Evolutionary conservation across 2,113 vertebrate species (phyloP), one percentile per base, ranked within the genome.

Genomic region (Fregetta grallaria): DNA sequence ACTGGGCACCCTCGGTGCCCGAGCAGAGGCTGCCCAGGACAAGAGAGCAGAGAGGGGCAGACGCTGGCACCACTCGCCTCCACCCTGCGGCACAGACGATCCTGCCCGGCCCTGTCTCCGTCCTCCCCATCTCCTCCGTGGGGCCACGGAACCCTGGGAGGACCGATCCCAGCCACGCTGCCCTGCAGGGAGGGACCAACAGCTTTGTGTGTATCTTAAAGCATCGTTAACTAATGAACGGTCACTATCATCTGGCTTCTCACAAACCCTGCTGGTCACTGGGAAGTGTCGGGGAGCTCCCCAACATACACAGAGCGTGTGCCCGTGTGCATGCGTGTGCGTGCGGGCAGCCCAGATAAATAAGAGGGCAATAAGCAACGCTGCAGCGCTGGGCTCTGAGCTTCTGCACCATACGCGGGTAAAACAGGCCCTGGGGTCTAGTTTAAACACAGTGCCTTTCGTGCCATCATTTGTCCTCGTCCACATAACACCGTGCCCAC

Each of bases 381-480:
- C 86, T 10, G 44, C 92, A 38, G 77, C 3, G 0, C 72, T 5
- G 5, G 49, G 30, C 68, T 70, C 67, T 1, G 8, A 58, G 59
- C 59, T 77, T 65, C 68, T 8, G 6, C 36, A 3, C 38, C 2
- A 0, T 0, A 13, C 4, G 0, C 1, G 0, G 7, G 7, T 27
- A 4, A 6, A 65, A 20, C 32, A 29, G 34, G 34, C 75, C 62
- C 67, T 1, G 3, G 30, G 27, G 10, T 27, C 78, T 38, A 0
- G 45, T 65, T 25, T 22, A 29, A 45, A 53, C 34, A 3, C 0
- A 7, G 20, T 12, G 20, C 58, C 72, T 75, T 22, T 15, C 27
- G 55, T 66, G 55, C 36, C 59, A 17, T 47, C 29, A 3, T 15
- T 50, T 27, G 40, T 71, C 63, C 59, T 47, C 9, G 1, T 4